phyloP scores from a whole-genome alignment of 2,888 invertebrate species.

The Sabatieria punctata region DNA sequence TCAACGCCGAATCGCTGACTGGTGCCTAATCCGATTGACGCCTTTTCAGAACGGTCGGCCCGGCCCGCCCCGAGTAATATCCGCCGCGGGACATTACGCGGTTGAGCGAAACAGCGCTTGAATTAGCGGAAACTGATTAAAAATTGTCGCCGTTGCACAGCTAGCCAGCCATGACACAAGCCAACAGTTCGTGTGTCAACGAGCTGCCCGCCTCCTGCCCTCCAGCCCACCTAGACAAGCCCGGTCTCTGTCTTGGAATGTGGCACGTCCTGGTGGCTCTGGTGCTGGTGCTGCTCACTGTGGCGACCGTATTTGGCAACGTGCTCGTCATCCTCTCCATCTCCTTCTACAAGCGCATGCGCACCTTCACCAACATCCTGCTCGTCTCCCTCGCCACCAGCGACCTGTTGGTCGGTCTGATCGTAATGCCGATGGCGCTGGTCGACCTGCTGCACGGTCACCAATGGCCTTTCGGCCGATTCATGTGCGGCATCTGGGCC shows the following conservation, averaged over 20 bases:
- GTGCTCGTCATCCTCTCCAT: constrained; percentile 32
- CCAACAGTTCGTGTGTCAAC: too few species aligned
- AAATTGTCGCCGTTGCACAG: too few species aligned
- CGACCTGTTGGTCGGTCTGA: constrained; percentile 29
- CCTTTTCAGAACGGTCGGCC: too few species aligned
- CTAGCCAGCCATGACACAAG: too few species aligned
- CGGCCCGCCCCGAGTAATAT: too few species aligned
- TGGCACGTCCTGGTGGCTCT: background rate
- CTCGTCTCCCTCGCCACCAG: constrained; percentile 33
- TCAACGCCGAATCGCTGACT: too few species aligned
- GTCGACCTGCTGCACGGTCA: constrained; percentile 30
- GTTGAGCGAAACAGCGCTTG: too few species aligned
- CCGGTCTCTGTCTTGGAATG: constrained; percentile 1
- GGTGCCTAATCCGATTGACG: too few species aligned
- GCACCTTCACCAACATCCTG: constrained; percentile 33
- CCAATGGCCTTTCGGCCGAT: constrained; percentile 24
- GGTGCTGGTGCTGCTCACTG: constrained; percentile 25
- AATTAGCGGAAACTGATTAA: too few species aligned
- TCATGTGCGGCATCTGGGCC: constrained; percentile 25
- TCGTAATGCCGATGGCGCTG: constrained; percentile 33
- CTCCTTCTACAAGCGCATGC: constrained; percentile 32
- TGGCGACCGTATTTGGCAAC: constrained; percentile 30
- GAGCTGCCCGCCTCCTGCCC: too few species aligned
- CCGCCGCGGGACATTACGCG: too few species aligned
- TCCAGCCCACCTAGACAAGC: too few species aligned